Evolutionary conservation across 1,140 invertebrate genomes (phyloP).

Genomic region (Hestina assimilis): DNA sequence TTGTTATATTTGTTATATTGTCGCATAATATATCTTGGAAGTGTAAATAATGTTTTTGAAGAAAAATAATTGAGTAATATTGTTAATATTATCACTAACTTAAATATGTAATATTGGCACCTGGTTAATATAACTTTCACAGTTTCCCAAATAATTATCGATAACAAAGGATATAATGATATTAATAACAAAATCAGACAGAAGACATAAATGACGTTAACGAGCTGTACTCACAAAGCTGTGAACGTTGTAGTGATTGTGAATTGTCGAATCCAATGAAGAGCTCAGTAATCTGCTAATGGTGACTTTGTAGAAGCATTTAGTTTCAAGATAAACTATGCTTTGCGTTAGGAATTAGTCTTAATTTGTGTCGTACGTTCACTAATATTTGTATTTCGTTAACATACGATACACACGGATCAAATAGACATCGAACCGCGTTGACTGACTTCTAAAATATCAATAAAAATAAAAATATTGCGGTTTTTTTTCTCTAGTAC

Average conservation of each 20-base stretch:
- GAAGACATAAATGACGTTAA: constrained; percentile 19
- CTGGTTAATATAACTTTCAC: too few relatives aligned
- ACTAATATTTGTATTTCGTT: constrained; percentile 75
- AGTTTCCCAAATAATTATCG: background rate
- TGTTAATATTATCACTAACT: too few relatives aligned
- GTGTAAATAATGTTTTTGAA: too few relatives aligned
- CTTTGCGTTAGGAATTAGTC: constrained; percentile 74
- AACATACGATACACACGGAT: constrained; percentile 53
- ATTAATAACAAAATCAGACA: constrained; percentile 7
- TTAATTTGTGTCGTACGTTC: constrained; percentile 70
- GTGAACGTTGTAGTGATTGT: constrained; percentile 18
- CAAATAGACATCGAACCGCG: background rate
- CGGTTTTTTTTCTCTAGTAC: too few relatives aligned
- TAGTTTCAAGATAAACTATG: constrained; percentile 68
- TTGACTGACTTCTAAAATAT: too few relatives aligned
- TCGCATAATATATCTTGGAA: too few relatives aligned
- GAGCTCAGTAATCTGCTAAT: constrained; percentile 47
- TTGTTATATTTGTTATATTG: too few relatives aligned
- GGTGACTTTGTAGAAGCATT: constrained; percentile 66
- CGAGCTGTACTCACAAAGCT: constrained; percentile 11
- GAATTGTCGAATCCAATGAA: constrained; percentile 40
- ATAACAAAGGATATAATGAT: background rate
- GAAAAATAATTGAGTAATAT: too few relatives aligned
- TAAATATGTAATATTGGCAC: too few relatives aligned
- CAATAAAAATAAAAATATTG: too few relatives aligned